Conservation (phyloP, 2,797 vertebrate genomes). For the Lophius americanus region DNA sequence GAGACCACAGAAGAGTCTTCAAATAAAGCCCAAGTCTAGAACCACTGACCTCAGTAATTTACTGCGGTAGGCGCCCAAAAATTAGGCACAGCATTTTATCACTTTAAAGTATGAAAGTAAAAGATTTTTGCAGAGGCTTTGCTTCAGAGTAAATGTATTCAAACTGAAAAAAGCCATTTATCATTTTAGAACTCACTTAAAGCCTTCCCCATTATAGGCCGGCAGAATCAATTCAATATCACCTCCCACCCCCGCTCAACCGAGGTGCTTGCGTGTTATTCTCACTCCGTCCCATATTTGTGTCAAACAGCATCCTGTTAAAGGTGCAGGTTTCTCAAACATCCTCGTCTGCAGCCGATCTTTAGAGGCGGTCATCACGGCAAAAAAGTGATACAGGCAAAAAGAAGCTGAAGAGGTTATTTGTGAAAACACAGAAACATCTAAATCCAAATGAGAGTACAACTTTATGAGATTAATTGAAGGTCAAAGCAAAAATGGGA, state of each 20-base stretch:
- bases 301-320: conserved; percentile 5
- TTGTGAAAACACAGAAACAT: neutral
- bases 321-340: conserved; percentile 13
- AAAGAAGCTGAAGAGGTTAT: neutral
- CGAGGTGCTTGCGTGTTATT: conserved; percentile 8
- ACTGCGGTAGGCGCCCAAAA: conserved; percentile 18
- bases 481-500: conserved; percentile 9
- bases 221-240: conserved; percentile 23
- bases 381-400: neutral
- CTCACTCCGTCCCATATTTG: conserved; percentile 3
- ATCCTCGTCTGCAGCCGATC: neutral
- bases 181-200: conserved; percentile 33
- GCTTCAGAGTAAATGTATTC: conserved; percentile 24
- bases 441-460: neutral
- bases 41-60: conserved; percentile 27
- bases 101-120: conserved; percentile 26
- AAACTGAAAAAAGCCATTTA: conserved; percentile 39
- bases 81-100: conserved; percentile 20
- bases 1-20: conserved; percentile 25
- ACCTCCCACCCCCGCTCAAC: conserved; percentile 19
- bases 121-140: conserved; percentile 24
- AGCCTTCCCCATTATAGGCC: conserved; percentile 2
- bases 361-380: neutral
- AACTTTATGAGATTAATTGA: neutral
- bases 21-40: conserved; percentile 37